Percentiles rank a stretch among this genome's conserved stretches.
Evolutionary conservation across 2,888 invertebrate species (phyloP).

Genomic region (Rotaria socialis): DNA sequence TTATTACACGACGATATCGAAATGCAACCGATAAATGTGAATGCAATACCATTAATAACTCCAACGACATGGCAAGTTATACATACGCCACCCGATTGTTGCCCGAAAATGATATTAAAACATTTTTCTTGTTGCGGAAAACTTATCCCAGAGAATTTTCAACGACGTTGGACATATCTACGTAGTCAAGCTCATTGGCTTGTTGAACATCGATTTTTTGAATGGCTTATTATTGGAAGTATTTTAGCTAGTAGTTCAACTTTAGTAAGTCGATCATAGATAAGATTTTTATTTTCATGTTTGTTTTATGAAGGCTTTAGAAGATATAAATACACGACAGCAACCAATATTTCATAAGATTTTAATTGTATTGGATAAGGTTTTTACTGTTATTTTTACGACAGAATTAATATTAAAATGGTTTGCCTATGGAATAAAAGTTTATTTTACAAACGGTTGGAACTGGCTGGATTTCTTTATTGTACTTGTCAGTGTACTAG

Average conservation of each 20-base stretch:
- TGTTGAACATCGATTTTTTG: conserved; percentile 98
- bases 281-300: too few relatives aligned
- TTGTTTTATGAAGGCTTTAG: conserved; percentile 35
- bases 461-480: conserved; percentile 99
- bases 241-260: conserved; percentile 95
- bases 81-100: not conserved
- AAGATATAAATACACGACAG: conserved; percentile 43
- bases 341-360: not conserved
- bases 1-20: not conserved
- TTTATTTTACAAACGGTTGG: conserved; percentile 97
- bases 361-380: conserved; percentile 73
- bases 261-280: conserved; percentile 67
- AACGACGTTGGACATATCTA: not conserved
- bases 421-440: conserved; percentile 90
- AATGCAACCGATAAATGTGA: not conserved
- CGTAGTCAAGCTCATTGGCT: conserved; percentile 76
- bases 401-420: conserved; percentile 98
- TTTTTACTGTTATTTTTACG: conserved; percentile 96
- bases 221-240: conserved; percentile 97
- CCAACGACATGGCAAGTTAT: too few relatives aligned
- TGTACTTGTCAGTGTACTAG: conserved; percentile 79
- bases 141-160: not conserved
- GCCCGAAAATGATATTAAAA: not conserved
- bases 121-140: not conserved
- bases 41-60: not conserved